phyloP scores from a whole-genome alignment of 2,797 vertebrate species.

The Chaetophractus vellerosus region DNA sequence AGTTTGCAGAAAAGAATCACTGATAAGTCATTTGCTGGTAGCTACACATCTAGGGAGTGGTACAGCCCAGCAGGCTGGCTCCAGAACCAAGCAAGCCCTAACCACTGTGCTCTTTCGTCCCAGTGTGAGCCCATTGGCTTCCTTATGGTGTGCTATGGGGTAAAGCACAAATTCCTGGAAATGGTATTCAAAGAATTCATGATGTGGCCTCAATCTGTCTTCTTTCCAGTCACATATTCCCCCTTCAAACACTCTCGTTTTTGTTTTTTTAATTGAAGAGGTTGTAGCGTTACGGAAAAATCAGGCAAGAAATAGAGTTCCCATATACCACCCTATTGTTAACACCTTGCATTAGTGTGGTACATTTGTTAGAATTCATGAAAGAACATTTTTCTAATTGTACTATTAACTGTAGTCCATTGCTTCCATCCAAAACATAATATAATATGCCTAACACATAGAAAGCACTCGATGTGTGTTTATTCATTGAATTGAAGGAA shows the following conservation, averaged over 20 bases:
- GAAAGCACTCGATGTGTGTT: not conserved
- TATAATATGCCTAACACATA: not conserved
- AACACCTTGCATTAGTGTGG: too few relatives aligned
- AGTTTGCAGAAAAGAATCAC: constrained; percentile 25
- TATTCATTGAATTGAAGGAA: constrained; percentile 76
- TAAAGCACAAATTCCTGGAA: not conserved
- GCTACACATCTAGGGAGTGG: not conserved
- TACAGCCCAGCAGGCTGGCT: not conserved
- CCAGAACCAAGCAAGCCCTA: not conserved
- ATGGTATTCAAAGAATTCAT: not conserved
- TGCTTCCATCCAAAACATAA: too few relatives aligned
- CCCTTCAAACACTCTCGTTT: not conserved
- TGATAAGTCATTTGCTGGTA: not conserved
- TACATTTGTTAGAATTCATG: too few relatives aligned
- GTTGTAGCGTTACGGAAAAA: too few relatives aligned
- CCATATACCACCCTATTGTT: too few relatives aligned
- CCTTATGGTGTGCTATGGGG: not conserved
- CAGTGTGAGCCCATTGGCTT: not conserved
- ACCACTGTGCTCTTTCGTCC: not conserved
- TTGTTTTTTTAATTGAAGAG: too few relatives aligned
- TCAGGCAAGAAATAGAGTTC: too few relatives aligned
- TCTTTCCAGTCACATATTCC: not conserved
- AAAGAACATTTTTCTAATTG: too few relatives aligned
- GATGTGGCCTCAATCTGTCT: not conserved
- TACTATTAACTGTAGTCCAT: too few relatives aligned